Evolutionary conservation across 1,140 invertebrate species (phyloP).

Genomic region (Drosophila nigrodunni): DNA sequence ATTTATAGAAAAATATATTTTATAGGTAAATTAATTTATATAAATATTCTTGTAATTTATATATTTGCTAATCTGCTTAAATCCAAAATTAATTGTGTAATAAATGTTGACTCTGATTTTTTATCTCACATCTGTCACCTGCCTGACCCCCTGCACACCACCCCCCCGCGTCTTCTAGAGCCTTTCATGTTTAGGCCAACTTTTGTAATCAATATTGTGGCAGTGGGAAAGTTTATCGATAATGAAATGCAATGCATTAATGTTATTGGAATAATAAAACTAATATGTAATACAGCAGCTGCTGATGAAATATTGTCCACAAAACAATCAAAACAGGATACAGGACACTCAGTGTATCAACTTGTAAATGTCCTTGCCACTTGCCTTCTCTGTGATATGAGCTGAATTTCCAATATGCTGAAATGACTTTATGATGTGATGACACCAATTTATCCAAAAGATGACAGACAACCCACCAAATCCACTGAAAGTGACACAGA

Average conservation of each 20-base stretch:
- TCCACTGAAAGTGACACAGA: not conserved
- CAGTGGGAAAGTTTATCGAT: conserved; percentile 66
- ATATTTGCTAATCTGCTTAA: no score
- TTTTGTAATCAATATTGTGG: conserved; percentile 40
- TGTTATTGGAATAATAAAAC: conserved; percentile 81
- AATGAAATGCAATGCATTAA: conserved; percentile 74
- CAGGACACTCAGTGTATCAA: conserved; percentile 8
- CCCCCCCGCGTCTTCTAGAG: no score
- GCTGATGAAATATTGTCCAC: conserved; percentile 78
- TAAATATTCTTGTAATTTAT: no score
- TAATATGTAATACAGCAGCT: conserved; percentile 71
- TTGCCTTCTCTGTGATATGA: conserved; percentile 24
- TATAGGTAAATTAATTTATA: no score
- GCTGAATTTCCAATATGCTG: conserved; percentile 81
- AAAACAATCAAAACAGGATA: conserved; percentile 49
- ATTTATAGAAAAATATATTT: no score
- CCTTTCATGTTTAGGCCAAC: not conserved
- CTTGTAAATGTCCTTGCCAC: conserved; percentile 11
- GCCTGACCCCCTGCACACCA: no score
- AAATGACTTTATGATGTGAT: conserved; percentile 84
- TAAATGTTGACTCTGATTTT: no score
- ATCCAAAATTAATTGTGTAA: no score
- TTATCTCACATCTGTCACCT: no score
- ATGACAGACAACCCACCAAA: not conserved
- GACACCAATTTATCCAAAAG: conserved; percentile 78